phyloP scores from a whole-genome alignment of 2,797 vertebrate species.

The Philypnodon macrostomus region DNA sequence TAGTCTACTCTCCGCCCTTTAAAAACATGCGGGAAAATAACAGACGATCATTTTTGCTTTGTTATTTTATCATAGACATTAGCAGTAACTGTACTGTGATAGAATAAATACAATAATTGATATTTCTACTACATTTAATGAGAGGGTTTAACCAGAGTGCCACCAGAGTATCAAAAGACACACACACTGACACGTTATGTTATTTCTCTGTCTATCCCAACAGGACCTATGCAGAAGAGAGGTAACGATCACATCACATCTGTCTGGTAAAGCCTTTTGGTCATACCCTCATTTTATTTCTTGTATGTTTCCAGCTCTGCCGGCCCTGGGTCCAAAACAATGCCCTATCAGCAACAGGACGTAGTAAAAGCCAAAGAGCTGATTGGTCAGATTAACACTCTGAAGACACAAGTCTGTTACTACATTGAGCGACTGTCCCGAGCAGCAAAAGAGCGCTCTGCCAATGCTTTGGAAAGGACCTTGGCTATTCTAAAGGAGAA shows the following conservation, averaged over 20 bases:
- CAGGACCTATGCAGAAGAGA: constrained; percentile 92
- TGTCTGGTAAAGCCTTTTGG: not conserved
- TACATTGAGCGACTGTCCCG: constrained; percentile 93
- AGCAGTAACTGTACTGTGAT: no score
- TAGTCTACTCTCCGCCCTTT: no score
- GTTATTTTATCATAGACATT: no score
- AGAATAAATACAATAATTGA: no score
- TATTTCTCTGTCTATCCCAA: constrained; percentile 32
- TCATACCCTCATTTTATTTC: no score
- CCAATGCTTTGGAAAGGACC: constrained; percentile 93
- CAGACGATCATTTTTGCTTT: no score
- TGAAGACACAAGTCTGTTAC: constrained; percentile 98
- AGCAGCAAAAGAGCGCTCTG: constrained; percentile 92
- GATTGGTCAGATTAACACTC: constrained; percentile 94
- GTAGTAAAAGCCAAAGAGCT: constrained; percentile 94
- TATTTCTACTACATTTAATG: no score
- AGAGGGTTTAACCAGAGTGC: no score
- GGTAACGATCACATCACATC: constrained; percentile 72
- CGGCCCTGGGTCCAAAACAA: constrained; percentile 81
- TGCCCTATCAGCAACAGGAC: constrained; percentile 91
- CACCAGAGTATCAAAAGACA: not conserved
- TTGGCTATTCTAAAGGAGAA: constrained; percentile 95
- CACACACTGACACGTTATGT: no score
- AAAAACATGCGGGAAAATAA: no score
- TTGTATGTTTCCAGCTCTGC: constrained; percentile 66